A percentile compares a stretch with the other conserved stretches of the same genome.
These are phyloP conservation scores for Excalfactoria chinensis DNA, from an alignment of 2,113 vertebrate genomes.

Conservation along the genomic window DNA sequence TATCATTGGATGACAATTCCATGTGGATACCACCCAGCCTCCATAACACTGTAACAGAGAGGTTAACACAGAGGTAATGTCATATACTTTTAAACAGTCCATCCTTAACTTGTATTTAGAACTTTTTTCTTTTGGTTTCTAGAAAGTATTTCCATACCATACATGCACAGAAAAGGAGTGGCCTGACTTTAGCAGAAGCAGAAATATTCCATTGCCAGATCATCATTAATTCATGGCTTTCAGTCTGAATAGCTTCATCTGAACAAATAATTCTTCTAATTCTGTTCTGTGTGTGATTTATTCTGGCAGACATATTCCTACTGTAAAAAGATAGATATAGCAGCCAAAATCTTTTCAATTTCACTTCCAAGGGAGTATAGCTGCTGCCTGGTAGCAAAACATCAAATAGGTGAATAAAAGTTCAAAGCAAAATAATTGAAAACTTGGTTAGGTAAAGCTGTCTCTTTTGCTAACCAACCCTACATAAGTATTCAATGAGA, in stretches of 20 bases:
- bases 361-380: conserved; percentile 5
- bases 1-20: rapidly evolving
- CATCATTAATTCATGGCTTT: conserved; percentile 37
- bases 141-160: neutral
- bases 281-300: conserved; percentile 19
- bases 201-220: neutral
- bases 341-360: conserved; percentile 30
- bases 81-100: neutral
- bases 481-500: conserved; percentile 12
- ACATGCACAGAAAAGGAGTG: neutral
- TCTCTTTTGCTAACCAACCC: conserved; percentile 21
- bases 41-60: neutral
- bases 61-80: neutral
- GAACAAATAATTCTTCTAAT: conserved; percentile 33
- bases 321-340: neutral
- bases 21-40: neutral
- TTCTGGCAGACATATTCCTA: conserved; percentile 41
- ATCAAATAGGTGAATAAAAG: conserved; percentile 33
- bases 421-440: conserved; percentile 51
- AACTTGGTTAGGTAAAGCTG: conserved; percentile 25
- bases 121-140: neutral
- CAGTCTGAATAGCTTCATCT: conserved; percentile 25
- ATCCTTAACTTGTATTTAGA: neutral
- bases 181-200: neutral
- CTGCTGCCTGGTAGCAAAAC: conserved; percentile 21